These are phyloP conservation scores for Siphamia tubifer DNA, from an alignment of 2,113 vertebrate species.

Conservation along the genomic window DNA sequence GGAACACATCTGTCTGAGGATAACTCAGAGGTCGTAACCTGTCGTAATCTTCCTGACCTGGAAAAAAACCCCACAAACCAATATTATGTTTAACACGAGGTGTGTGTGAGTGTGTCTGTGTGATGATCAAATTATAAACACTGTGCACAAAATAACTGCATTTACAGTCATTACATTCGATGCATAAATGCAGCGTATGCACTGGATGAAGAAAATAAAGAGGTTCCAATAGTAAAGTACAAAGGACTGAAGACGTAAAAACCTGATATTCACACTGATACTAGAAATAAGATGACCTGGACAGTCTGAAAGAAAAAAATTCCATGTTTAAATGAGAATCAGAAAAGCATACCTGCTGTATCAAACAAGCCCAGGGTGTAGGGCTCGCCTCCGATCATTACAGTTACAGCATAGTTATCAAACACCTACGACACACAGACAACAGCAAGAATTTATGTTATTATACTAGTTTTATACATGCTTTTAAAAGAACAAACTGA, in stretches of 20 bases:
- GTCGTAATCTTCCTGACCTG: slow-evolving; percentile 99
- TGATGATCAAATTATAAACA: background rate
- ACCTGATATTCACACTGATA: no score
- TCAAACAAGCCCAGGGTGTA: slow-evolving; percentile 98
- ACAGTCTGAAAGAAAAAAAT: background rate
- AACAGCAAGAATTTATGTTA: background rate
- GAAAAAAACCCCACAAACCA: slow-evolving; percentile 22
- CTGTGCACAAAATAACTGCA: no score
- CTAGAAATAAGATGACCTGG: no score
- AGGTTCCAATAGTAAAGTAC: background rate
- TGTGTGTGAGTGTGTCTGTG: no score
- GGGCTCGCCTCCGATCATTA: slow-evolving; percentile 99
- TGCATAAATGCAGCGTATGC: no score
- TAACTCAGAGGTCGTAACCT: slow-evolving; percentile 99
- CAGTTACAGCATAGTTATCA: slow-evolving; percentile 99
- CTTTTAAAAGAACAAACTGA: no score
- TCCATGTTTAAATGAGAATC: background rate
- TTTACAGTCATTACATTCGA: no score
- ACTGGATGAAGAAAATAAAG: no score
- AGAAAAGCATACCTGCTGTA: slow-evolving; percentile 89
- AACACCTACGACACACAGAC: slow-evolving; percentile 85
- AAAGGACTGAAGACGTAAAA: background rate
- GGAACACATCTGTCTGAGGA: slow-evolving; percentile 98
- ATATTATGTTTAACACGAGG: background rate
- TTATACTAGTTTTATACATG: no score